Base-by-base conservation (phyloP, 2,888 invertebrate species). In the Caenorhabditis panamensis region DNA sequence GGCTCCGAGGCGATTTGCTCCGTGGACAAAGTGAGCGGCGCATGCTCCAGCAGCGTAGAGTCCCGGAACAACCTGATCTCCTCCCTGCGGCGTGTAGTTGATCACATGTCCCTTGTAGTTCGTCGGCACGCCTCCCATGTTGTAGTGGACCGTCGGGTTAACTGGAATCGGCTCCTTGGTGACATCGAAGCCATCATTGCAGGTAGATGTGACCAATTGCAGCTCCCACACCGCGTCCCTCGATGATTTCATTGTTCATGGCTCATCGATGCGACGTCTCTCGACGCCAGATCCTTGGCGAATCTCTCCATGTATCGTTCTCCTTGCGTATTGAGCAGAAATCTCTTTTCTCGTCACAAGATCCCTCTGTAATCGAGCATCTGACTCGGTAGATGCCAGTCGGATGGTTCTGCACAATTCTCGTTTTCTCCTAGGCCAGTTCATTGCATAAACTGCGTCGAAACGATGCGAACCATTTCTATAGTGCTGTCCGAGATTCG, bases 351-450 rank as follows among this genome's bases (percentile, higher is more conserved):
- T 98, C 98, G 81, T 85, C 99, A 66, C 91, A 82, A 24, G 87
- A 89, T 18, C 92, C 99, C 92, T 99, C 99, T 0, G 99, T 99
- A 81, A 99, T 98, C 67, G 99, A 93, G 91, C 98, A 99, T 4
- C 99, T 99, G 69, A 97, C 97, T 9, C 98, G 98, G 92, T 98
- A 99, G 91, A 99, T 98, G 90, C 95, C 96, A 68, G 99, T 99
- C 0, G 99, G 99, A 91, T 99, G 99, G 93, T 99, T 99, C 82
- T 8, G 87, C 87, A 36, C 88, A 79, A 8, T 80, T 77, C 26
- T 75, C 62, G 3, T 77, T 51, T 16, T 71, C 69, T 28, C 41
- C 51, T 37, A 71, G 20, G 24, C 28, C 66, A 36, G 36, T 73
- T 47, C 36, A 44, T 16, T 69, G 66, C 18, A 54, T 59, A 49